Evolutionary conservation across 2,113 vertebrate genomes (phyloP), one percentile per base, ranked within the genome.

Genomic region (Sigmodon hispidus): DNA sequence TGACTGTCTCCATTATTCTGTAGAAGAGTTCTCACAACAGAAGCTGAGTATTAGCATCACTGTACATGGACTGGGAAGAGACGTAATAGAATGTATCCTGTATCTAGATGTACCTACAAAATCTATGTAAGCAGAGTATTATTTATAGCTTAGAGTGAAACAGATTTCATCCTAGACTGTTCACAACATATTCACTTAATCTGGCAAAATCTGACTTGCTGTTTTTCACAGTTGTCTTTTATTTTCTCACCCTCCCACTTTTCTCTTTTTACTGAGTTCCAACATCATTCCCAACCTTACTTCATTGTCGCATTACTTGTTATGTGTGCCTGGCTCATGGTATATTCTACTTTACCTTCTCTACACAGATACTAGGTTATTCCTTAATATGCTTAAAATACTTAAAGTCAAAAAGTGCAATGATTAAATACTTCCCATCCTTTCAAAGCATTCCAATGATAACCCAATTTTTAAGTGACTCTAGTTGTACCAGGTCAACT

Each of bases 181-280:
- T 83, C 40, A 57, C 15, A 31, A 57, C 15, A 31, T 34, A 29
- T 40, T n/a, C 83, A 11, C 52, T 40, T 13, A 76, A 65, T 48
- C 79, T 63, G 87, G 55, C 24, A 81, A 67, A 72, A 26, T 24
- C 26, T 43, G 79, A 57, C n/a, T 34, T 29, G 70, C 40, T 45
- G 2, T 67, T 87, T 90, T 86, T 61, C 59, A 83, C 59, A 89
- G 80, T n/a, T 90, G 40, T 24, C 65, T 34, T 93, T 92, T 86
- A 72, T 86, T 85, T 91, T 87, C 57, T 81, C 17, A 86, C 29
- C 24, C 7, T 86, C 26, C 31, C 21, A 50, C 7, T 9, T 2
- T 36, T 2, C 34, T 15, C 73, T 24, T 86, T 84, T 76, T 9
- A 16, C 36, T 90, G 57, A 85, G 34, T 88, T 80, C 40, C 19